Evolutionary conservation across 2,113 vertebrate species (phyloP).

Genomic region (Sceloporus tristichus): DNA sequence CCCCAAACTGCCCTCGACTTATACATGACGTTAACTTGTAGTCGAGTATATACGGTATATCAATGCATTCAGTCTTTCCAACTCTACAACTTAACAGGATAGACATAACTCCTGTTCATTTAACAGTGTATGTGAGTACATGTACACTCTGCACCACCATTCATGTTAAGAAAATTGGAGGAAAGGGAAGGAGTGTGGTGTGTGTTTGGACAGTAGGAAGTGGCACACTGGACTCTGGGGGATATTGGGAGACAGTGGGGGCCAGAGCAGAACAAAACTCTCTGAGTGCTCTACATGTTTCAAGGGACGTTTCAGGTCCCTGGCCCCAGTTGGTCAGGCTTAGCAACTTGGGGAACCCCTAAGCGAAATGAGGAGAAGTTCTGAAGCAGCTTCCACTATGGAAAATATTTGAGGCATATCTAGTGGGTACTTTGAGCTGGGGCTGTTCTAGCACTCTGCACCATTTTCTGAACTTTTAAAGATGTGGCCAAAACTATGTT

Average conservation of each 20-base stretch:
- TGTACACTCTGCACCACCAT: too few relatives aligned
- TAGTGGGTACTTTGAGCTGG: too few relatives aligned
- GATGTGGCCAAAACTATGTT: too few relatives aligned
- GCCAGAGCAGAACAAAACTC: background rate
- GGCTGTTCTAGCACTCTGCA: too few relatives aligned
- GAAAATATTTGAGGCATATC: too few relatives aligned
- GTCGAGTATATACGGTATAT: background rate
- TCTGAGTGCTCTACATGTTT: too few relatives aligned
- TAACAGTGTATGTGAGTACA: background rate
- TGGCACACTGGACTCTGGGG: background rate
- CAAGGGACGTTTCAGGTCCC: background rate
- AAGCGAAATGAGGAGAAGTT: background rate
- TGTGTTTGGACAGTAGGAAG: background rate
- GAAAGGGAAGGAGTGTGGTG: background rate
- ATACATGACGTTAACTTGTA: too few relatives aligned
- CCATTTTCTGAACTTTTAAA: too few relatives aligned
- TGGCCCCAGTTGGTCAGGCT: background rate
- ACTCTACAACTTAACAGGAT: background rate
- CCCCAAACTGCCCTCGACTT: too few relatives aligned
- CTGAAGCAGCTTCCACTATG: too few relatives aligned
- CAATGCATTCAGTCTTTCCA: background rate
- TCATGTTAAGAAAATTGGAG: background rate
- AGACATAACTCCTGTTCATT: background rate
- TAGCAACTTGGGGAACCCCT: background rate
- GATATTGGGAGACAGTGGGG: background rate